These are phyloP conservation scores for Cynoglossus semilaevis DNA, from an alignment of 2,113 vertebrate species.

Conservation along the genomic window DNA sequence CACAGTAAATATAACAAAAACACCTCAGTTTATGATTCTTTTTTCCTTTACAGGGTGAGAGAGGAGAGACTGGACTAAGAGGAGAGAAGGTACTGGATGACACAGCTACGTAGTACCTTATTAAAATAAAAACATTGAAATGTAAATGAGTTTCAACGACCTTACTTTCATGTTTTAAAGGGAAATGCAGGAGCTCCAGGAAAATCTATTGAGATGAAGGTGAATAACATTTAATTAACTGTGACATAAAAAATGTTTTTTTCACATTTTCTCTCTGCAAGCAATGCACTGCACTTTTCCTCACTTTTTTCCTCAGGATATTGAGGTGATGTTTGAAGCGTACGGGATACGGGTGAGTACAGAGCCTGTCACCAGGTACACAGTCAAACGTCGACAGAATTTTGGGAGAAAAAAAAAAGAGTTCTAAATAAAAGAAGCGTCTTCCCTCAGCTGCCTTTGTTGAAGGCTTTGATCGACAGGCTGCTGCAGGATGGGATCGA, in stretches of 20 bases:
- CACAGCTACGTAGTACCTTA: not conserved
- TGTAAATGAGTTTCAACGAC: conserved; percentile 4
- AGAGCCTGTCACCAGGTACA: not conserved
- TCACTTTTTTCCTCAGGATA: conserved; percentile 74
- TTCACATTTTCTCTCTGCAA: too few species aligned
- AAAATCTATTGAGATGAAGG: conserved; percentile 73
- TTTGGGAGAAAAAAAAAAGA: not conserved
- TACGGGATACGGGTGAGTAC: conserved; percentile 84
- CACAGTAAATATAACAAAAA: not conserved
- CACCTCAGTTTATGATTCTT: conserved; percentile 14
- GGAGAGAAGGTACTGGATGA: conserved; percentile 68
- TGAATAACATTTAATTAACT: conserved; percentile 25
- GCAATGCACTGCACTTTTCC: conserved; percentile 12
- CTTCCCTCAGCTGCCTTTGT: conserved; percentile 77
- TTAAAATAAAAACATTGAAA: conserved; percentile 16
- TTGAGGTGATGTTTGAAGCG: conserved; percentile 85
- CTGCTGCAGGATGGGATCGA: conserved; percentile 80
- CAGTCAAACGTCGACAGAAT: conserved; percentile 6
- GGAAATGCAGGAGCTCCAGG: conserved; percentile 69
- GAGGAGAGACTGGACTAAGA: conserved; percentile 66
- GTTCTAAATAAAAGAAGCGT: conserved; percentile 25
- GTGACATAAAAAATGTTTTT: too few species aligned
- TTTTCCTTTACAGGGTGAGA: conserved; percentile 68
- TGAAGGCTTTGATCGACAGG: conserved; percentile 81
- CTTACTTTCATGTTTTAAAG: conserved; percentile 46